These are phyloP conservation scores for Phaethon lepturus DNA, from an alignment of 2,113 vertebrate genomes.

Conservation along the genomic window DNA sequence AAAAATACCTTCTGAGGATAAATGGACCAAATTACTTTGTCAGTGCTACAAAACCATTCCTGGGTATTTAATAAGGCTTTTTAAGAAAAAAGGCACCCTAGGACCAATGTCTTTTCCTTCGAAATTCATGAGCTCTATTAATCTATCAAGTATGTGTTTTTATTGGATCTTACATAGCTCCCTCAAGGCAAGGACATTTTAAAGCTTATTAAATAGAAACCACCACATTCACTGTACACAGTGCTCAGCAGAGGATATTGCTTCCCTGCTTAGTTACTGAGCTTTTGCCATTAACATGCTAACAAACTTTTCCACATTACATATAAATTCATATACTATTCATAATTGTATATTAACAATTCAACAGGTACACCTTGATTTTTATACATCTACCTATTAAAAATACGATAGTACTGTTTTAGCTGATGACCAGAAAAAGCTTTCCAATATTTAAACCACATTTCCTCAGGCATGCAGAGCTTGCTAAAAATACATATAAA, in stretches of 20 bases:
- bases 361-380: background rate
- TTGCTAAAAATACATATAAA: background rate
- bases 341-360: background rate
- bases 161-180: background rate
- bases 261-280: background rate
- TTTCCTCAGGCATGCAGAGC: background rate
- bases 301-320: background rate
- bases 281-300: background rate
- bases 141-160: background rate
- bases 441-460: background rate
- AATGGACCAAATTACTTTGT: background rate
- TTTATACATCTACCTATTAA: background rate
- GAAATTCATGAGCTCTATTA: conserved; percentile 11
- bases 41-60: background rate
- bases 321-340: background rate
- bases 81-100: background rate
- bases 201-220: background rate
- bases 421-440: background rate
- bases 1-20: background rate
- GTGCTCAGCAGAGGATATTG: background rate
- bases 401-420: background rate
- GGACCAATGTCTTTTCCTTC: background rate
- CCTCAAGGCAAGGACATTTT: background rate
- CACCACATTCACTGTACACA: background rate
- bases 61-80: background rate